These are phyloP conservation scores for Conchocele bisecta DNA, from an alignment of 2,888 invertebrate genomes.

Conservation along the genomic window DNA sequence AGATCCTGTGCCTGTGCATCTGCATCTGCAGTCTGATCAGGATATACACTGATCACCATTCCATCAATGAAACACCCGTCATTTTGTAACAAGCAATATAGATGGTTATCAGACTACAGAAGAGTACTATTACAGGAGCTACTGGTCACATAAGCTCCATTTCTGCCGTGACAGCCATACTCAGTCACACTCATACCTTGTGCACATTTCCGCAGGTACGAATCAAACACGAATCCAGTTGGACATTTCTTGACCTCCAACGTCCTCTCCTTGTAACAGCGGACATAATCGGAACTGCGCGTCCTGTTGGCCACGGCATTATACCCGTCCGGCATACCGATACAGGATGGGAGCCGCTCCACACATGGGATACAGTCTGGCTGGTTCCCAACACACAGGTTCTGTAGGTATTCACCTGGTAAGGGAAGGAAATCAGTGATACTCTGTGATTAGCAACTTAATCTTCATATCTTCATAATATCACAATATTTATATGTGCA, in stretches of 20 bases:
- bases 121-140: too few relatives aligned
- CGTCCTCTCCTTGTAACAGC: conserved; percentile 60
- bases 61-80: too few relatives aligned
- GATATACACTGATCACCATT: too few relatives aligned
- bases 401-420: conserved; percentile 46
- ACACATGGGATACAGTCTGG: conserved; percentile 29
- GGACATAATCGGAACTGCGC: conserved; percentile 54
- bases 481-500: too few relatives aligned
- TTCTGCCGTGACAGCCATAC: background rate
- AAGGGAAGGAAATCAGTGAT: too few relatives aligned
- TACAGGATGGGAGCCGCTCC: conserved; percentile 32
- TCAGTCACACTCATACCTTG: conserved; percentile 2
- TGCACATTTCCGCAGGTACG: conserved; percentile 44
- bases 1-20: too few relatives aligned
- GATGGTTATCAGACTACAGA: too few relatives aligned
- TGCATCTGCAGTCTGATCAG: too few relatives aligned
- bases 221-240: conserved; percentile 55
- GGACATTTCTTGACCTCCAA: conserved; percentile 49
- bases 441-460: too few relatives aligned
- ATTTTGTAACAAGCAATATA: too few relatives aligned
- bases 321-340: conserved; percentile 39
- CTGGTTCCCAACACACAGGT: conserved; percentile 36
- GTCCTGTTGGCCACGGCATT: conserved; percentile 38
- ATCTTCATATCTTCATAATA: too few relatives aligned
- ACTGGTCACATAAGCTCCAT: too few relatives aligned